A percentile compares a stretch with the other conserved stretches of the same genome.
Evolutionary conservation across 2,797 vertebrate species (phyloP).

Genomic region (Benthosema pterotum): DNA sequence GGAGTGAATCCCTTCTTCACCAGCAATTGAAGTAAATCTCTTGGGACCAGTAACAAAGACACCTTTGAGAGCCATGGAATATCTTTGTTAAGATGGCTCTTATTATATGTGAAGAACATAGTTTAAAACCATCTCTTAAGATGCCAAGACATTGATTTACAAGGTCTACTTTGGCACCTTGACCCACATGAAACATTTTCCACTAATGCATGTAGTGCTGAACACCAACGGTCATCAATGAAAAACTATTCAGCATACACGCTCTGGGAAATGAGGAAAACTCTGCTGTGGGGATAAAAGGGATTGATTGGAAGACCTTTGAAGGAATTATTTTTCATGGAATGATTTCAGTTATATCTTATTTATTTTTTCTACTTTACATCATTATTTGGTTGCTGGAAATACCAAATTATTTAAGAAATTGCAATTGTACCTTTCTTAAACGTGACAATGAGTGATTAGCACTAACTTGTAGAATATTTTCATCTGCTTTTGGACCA

Average conservation of each 20-base stretch:
- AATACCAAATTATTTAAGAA: constrained; percentile 54
- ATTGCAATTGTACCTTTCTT: constrained; percentile 42
- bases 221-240: constrained; percentile 10
- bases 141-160: constrained; percentile 19
- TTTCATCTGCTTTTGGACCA: constrained; percentile 39
- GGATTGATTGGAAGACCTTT: constrained; percentile 28
- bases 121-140: constrained; percentile 28
- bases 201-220: constrained; percentile 19
- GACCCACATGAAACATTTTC: constrained; percentile 22
- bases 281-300: not conserved
- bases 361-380: constrained; percentile 60
- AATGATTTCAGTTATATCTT: constrained; percentile 45
- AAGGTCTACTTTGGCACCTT: constrained; percentile 11
- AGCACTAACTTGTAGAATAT: constrained; percentile 58
- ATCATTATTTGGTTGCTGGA: constrained; percentile 66
- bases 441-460: constrained; percentile 56
- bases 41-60: constrained; percentile 26
- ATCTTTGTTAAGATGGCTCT: constrained; percentile 14
- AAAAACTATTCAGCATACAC: constrained; percentile 22
- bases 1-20: constrained; percentile 5
- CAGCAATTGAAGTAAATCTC: constrained; percentile 31
- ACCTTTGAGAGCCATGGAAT: constrained; percentile 9
- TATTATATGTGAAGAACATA: constrained; percentile 3
- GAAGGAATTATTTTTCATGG: constrained; percentile 57
- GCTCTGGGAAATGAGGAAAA: constrained; percentile 35